Evolutionary conservation across 2,113 vertebrate genomes (phyloP).

Genomic region (Clarias macrocephalus): DNA sequence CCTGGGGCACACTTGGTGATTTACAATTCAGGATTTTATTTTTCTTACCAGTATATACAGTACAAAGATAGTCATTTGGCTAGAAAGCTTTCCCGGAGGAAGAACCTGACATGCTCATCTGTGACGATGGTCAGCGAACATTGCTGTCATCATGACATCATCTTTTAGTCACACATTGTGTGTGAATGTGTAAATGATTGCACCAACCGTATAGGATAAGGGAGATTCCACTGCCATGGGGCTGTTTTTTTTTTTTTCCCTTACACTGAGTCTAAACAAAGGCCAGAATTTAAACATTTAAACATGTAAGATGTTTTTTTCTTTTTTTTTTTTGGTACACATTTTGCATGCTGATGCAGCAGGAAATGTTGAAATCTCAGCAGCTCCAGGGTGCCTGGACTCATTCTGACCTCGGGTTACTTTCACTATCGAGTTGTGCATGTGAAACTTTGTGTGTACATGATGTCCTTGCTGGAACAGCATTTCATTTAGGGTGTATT

Average conservation of each 20-base stretch:
- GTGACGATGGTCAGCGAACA: no score
- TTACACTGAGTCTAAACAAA: no score
- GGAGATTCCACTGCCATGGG: no score
- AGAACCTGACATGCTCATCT: not conserved
- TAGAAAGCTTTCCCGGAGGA: not conserved
- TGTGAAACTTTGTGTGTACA: not conserved
- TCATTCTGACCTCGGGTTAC: not conserved
- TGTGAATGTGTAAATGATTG: not conserved
- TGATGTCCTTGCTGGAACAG: not conserved
- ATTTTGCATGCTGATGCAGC: not conserved
- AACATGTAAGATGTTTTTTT: not conserved
- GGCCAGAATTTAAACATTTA: no score
- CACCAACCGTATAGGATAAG: not conserved
- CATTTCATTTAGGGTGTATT: not conserved
- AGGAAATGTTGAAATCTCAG: not conserved
- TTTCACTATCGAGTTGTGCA: not conserved
- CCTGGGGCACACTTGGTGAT: not conserved
- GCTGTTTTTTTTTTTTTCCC: no score
- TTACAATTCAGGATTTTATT: conserved; percentile 2
- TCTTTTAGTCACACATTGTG: not conserved
- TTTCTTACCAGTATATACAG: not conserved
- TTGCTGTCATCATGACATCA: not conserved
- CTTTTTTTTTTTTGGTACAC: no score
- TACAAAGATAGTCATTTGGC: not conserved
- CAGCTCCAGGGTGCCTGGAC: not conserved